Evolutionary conservation across 2,888 invertebrate genomes (phyloP).

Genomic region (Dynastes maya): DNA sequence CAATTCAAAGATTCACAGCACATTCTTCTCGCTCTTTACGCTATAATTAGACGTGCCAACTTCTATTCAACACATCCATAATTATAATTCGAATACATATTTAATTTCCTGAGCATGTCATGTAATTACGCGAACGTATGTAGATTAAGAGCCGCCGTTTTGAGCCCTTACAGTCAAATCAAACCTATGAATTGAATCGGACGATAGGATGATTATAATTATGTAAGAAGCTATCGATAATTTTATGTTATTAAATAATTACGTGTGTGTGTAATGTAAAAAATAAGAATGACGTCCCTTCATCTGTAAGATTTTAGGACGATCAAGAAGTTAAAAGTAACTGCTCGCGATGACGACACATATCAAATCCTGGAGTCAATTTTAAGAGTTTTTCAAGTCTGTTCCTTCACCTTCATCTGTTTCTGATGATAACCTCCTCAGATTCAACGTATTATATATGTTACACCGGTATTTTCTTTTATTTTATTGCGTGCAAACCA

Average conservation of each 20-base stretch:
- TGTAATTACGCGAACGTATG: constrained; percentile 12
- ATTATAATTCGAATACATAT: constrained; percentile 22
- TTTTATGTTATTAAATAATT: constrained; percentile 21
- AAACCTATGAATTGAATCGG: constrained; percentile 5
- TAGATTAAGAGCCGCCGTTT: neutral
- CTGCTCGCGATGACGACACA: neutral
- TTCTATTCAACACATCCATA: constrained; percentile 16
- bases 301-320: neutral
- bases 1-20: constrained; percentile 20
- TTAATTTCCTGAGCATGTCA: constrained; percentile 6
- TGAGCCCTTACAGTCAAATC: constrained; percentile 4
- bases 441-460: too few relatives aligned
- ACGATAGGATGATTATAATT: neutral
- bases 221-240: constrained; percentile 19
- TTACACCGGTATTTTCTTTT: too few relatives aligned
- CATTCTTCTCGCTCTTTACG: neutral
- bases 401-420: too few relatives aligned
- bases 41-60: constrained; percentile 18
- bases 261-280: neutral
- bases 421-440: too few relatives aligned
- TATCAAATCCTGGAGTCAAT: too few relatives aligned
- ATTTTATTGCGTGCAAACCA: too few relatives aligned
- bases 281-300: neutral
- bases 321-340: neutral
- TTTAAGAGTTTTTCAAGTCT: too few relatives aligned